A percentile compares a stretch with the other conserved stretches of the same genome.
Evolutionary conservation across 2,797 vertebrate species (phyloP).

Genomic region (Gallirallus australis): DNA sequence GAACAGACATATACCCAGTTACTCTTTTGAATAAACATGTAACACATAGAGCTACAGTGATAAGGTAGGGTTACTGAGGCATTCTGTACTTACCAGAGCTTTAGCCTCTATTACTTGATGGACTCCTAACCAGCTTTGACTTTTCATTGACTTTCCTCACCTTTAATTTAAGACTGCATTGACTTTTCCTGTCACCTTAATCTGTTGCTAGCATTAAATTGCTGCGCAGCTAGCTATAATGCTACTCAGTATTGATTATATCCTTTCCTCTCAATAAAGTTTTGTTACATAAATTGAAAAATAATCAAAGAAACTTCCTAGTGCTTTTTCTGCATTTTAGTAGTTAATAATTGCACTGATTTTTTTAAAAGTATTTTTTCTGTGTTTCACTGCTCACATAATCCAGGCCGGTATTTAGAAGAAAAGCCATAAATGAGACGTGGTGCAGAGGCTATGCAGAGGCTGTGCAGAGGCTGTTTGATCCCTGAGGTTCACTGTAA

Average conservation of each 20-base stretch:
- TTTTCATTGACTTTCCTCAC: constrained; percentile 64
- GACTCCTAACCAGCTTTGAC: constrained; percentile 45
- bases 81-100: constrained; percentile 1
- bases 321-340: background rate
- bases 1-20: background rate
- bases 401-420: background rate
- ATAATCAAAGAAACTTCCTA: background rate
- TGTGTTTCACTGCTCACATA: background rate
- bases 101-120: background rate
- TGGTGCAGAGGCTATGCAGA: background rate
- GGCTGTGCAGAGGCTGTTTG: background rate
- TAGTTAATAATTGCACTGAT: background rate
- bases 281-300: constrained; percentile 57
- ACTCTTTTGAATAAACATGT: background rate
- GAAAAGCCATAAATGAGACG: background rate
- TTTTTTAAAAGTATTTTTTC: background rate
- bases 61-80: background rate
- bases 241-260: constrained; percentile 40
- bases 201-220: constrained; percentile 52
- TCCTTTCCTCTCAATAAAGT: constrained; percentile 55
- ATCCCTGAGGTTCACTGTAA: background rate
- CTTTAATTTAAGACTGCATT: constrained; percentile 65
- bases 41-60: background rate
- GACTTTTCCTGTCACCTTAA: constrained; percentile 64
- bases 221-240: constrained; percentile 38